A percentile compares a stretch with the other conserved stretches of the same genome.
Conservation (phyloP, 2,113 vertebrate species). For the Tiliqua scincoides region DNA sequence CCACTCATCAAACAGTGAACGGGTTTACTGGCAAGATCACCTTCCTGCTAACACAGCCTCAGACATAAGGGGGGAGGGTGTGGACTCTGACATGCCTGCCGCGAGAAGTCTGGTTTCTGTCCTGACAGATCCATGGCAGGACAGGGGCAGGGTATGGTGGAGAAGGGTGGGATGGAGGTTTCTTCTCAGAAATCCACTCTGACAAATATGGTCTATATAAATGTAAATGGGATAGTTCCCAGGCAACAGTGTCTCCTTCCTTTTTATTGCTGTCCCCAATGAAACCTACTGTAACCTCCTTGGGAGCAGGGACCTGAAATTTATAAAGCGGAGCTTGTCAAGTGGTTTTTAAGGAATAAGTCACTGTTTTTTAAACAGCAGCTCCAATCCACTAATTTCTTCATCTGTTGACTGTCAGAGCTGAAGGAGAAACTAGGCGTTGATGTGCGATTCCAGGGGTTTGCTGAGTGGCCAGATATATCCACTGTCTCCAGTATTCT, state of each 20-base stretch:
- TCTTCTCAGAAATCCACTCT: not conserved
- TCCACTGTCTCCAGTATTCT: not conserved
- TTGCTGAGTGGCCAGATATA: not conserved
- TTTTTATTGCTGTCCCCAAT: not conserved
- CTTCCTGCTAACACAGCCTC: not conserved
- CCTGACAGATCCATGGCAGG: not conserved
- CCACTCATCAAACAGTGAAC: slow-evolving; percentile 21
- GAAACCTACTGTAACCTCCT: not conserved
- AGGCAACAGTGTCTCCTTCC: not conserved
- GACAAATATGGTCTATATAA: not conserved
- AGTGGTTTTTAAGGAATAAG: not conserved
- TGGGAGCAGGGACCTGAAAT: too few species aligned
- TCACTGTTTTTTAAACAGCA: not conserved
- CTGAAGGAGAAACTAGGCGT: not conserved
- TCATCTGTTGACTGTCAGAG: not conserved
- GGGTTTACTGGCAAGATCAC: not conserved
- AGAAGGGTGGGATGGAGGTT: not conserved
- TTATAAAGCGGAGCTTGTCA: not conserved
- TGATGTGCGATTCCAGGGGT: not conserved
- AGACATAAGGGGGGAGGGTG: not conserved
- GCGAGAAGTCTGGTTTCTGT: not conserved
- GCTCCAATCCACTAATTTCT: not conserved
- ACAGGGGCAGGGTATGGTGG: not conserved
- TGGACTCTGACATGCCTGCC: not conserved
- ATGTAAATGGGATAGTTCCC: not conserved